Base-by-base conservation (phyloP, 53 echinoderm and acorn worm genomes). In the Antedon mediterranea region DNA sequence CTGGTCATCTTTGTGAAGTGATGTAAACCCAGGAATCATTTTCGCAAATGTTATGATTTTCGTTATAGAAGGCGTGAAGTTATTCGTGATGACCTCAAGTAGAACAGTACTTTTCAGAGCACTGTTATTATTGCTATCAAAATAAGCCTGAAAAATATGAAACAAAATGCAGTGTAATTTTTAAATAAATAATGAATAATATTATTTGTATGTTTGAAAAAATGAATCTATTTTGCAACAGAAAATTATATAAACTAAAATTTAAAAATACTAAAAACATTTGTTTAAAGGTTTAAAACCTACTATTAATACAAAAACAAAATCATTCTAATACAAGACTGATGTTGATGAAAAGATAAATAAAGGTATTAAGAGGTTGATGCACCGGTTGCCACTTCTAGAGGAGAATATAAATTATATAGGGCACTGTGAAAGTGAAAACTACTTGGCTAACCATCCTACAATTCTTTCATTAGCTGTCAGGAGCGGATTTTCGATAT, bases 11-110 rank as follows among this genome's bases (percentile, higher is more conserved):
- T 98, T 98, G 81, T 98, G 92, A 28, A 98, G 82, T 15, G 84
- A 82, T 5, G 85, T 44, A 43, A 98, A 98, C 13, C 98, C 98
- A 0, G 98, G 98, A 20, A 98, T 87, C 79, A 92, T 87, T 86
- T 98, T 98, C 44, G 98, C 98, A 76, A 98, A 98, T 71, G 79
- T 84, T 31, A 98, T 98, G 84, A 98, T 98, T 76, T 87, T 90
- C 3, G 98, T 98, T 81, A 98, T 88, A 34, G 98, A 89, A 0
- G 92, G 86, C 0, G 92, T 92, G 83, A 98, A 93, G 84, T 92
- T 90, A 79, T 89, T 92, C n/a, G 87, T 84, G 41, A 98, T 93
- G 4, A 93, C 84, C 43, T 98, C 85, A 23, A 76, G 76, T 76
- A 76, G 34, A 33, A 28, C 34, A 7, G 4, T 57, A 18, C 57